These are phyloP conservation scores for Mercenaria mercenaria DNA, from an alignment of 1,140 invertebrate genomes.

Conservation along the genomic window DNA sequence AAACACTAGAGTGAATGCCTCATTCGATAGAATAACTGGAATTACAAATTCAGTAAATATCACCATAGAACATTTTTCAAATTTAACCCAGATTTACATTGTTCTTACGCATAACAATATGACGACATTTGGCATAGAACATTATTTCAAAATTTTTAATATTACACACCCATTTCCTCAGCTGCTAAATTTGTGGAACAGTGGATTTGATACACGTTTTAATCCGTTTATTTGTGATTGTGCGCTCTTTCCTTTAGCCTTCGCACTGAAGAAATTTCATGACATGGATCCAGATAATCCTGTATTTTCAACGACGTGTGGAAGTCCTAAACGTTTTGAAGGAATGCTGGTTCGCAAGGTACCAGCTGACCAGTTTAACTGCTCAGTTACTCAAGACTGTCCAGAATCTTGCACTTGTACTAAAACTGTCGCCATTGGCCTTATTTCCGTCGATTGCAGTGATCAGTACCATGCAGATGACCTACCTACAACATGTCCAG, in stretches of 20 bases:
- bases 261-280: neutral
- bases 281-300: constrained; percentile 27
- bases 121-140: neutral
- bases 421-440: neutral
- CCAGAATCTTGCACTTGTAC: neutral
- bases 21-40: neutral
- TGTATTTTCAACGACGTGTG: constrained; percentile 16
- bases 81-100: neutral
- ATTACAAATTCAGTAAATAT: constrained; percentile 20
- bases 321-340: neutral
- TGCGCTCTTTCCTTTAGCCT: neutral
- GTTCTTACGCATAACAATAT: constrained; percentile 8
- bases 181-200: neutral
- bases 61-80: neutral
- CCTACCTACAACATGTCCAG: neutral
- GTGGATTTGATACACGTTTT: constrained; percentile 15
- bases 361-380: constrained; percentile 5
- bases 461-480: neutral
- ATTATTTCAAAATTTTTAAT: neutral
- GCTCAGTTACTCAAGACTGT: neutral
- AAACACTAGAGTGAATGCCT: neutral
- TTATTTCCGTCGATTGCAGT: neutral
- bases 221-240: constrained; percentile 48
- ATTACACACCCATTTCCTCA: neutral
- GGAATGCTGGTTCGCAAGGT: constrained; percentile 3